Evolutionary conservation across 2,888 invertebrate species (phyloP).

Genomic region (Rhorus exstirpatorius): DNA sequence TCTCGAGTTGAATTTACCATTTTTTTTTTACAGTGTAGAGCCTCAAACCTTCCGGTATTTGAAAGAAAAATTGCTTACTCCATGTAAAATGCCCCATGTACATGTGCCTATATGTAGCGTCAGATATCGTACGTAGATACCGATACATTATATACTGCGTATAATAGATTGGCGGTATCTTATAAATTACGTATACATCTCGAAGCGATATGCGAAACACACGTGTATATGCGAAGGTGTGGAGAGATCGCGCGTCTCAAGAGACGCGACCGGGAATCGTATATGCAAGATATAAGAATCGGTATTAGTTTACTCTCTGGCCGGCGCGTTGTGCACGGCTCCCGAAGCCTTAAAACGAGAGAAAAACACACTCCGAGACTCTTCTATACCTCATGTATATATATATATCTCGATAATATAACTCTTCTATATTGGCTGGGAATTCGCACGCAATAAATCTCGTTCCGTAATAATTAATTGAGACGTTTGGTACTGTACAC

Average conservation of each 20-base stretch:
- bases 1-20: too few relatives aligned
- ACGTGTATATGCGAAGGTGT: slow-evolving; percentile 42
- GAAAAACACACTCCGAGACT: slow-evolving; percentile 15
- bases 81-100: not conserved
- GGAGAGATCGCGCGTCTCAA: slow-evolving; percentile 56
- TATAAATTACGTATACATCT: slow-evolving; percentile 59
- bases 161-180: slow-evolving; percentile 51
- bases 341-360: slow-evolving; percentile 21
- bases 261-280: slow-evolving; percentile 51
- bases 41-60: too few relatives aligned
- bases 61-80: too few relatives aligned
- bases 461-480: slow-evolving; percentile 75
- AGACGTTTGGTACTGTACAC: slow-evolving; percentile 64
- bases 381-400: too few relatives aligned
- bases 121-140: slow-evolving; percentile 30
- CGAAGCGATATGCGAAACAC: slow-evolving; percentile 41
- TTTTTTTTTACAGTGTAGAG: too few relatives aligned
- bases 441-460: slow-evolving; percentile 72
- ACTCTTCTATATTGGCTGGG: slow-evolving; percentile 36
- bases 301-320: slow-evolving; percentile 56
- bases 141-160: slow-evolving; percentile 38
- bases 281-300: slow-evolving; percentile 26
- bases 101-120: not conserved
- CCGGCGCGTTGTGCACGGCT: not conserved
- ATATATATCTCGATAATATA: slow-evolving; percentile 22